Conservation (phyloP, 2,797 vertebrate genomes). For the Sebastes minor region DNA sequence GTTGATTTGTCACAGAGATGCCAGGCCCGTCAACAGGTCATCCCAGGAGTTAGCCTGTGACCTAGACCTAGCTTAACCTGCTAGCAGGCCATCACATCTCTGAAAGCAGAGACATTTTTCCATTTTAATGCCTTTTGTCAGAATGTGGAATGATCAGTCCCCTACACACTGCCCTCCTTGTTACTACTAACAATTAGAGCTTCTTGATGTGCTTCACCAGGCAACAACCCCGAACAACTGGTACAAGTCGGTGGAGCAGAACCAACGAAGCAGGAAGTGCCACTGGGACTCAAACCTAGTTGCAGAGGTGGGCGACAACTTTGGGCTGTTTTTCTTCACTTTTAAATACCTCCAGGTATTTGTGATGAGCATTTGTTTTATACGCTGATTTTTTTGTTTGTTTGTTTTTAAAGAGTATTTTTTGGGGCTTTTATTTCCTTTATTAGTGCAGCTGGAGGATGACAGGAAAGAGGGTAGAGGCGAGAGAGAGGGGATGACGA, state of each 20-base stretch:
- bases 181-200: not conserved
- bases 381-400: too few relatives aligned
- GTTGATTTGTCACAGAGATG: too few relatives aligned
- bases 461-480: too few relatives aligned
- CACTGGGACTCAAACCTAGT: not conserved
- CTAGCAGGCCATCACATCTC: not conserved
- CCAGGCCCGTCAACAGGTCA: too few relatives aligned
- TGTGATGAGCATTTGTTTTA: not conserved
- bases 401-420: too few relatives aligned
- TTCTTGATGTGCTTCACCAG: not conserved
- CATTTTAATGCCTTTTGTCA: not conserved
- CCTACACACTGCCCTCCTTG: not conserved
- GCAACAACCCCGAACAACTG: not conserved
- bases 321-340: not conserved
- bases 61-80: not conserved
- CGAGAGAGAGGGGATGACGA: too few relatives aligned
- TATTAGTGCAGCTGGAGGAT: too few relatives aligned
- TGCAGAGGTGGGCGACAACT: not conserved
- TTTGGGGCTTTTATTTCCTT: too few relatives aligned
- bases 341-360: not conserved
- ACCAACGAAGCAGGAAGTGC: not conserved
- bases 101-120: not conserved
- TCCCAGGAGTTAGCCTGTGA: not conserved
- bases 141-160: not conserved
- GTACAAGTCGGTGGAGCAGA: not conserved